Evolutionary conservation across 2,113 vertebrate genomes (phyloP).

Genomic region (Melanocharis versteri): DNA sequence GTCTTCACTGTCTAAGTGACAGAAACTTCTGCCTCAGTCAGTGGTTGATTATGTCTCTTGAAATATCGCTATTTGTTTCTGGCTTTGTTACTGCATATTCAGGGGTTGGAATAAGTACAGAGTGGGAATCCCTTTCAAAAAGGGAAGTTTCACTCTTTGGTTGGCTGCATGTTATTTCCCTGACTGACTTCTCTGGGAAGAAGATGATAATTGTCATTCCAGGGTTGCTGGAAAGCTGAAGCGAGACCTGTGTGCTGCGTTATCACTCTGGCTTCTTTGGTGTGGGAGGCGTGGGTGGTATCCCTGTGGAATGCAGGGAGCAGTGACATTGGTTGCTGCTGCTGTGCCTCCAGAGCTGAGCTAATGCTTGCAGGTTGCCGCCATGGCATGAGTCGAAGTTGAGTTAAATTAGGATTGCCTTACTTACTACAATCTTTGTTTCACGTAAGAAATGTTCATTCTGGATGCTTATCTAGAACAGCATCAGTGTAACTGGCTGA

Average conservation of each 20-base stretch:
- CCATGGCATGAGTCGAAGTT: rapidly evolving
- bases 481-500: not conserved
- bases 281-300: not conserved
- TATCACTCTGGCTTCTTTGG: not conserved
- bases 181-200: not conserved
- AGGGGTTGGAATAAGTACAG: rapidly evolving
- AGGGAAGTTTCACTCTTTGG: not conserved
- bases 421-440: not conserved
- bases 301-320: not conserved
- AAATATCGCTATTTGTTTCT: not conserved
- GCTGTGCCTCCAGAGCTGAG: not conserved
- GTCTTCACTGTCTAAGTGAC: not conserved
- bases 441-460: not conserved
- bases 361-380: not conserved
- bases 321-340: not conserved
- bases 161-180: not conserved
- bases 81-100: not conserved
- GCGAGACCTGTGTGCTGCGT: rapidly evolving
- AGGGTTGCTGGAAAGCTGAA: not conserved
- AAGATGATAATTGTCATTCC: not conserved
- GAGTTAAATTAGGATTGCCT: not conserved
- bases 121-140: not conserved
- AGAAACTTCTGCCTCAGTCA: not conserved
- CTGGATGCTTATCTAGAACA: not conserved
- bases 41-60: not conserved